Percentiles rank a stretch among this genome's conserved stretches.
phyloP scores from a whole-genome alignment of 2,888 invertebrate species.

The Nephrotoma flavescens region DNA sequence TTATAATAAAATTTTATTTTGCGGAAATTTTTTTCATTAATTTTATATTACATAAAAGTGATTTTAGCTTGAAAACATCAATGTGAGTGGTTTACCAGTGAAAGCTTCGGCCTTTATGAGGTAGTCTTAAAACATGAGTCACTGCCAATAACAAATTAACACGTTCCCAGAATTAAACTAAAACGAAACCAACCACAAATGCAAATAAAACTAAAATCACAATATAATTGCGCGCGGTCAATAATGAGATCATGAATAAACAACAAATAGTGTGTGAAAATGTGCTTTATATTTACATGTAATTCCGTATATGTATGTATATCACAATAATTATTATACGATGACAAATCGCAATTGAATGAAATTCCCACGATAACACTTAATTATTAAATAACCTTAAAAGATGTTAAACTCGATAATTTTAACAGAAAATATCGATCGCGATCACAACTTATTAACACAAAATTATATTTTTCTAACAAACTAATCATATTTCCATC shows the following conservation, averaged over 20 bases:
- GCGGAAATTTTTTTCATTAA: too few relatives aligned
- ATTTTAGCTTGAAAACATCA: too few relatives aligned
- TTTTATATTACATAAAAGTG: too few relatives aligned
- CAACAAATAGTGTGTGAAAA: background rate
- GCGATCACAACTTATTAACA: background rate
- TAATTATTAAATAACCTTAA: background rate
- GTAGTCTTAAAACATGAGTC: background rate
- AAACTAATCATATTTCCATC: background rate
- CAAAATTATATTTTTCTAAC: background rate
- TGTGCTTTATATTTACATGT: background rate
- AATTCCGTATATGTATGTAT: background rate
- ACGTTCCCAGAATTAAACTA: background rate
- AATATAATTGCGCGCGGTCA: background rate
- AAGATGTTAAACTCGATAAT: background rate
- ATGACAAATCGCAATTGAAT: background rate
- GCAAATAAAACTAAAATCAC: background rate
- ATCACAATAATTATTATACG: background rate
- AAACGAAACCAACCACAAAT: background rate
- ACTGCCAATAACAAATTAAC: background rate
- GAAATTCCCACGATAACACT: background rate
- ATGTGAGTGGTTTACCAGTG: too few relatives aligned
- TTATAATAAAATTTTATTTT: too few relatives aligned
- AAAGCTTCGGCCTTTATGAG: too few relatives aligned
- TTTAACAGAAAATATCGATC: background rate
- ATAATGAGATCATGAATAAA: background rate